Base-by-base conservation (phyloP, 2,797 vertebrate species). In the Sarcoramphus papa region DNA sequence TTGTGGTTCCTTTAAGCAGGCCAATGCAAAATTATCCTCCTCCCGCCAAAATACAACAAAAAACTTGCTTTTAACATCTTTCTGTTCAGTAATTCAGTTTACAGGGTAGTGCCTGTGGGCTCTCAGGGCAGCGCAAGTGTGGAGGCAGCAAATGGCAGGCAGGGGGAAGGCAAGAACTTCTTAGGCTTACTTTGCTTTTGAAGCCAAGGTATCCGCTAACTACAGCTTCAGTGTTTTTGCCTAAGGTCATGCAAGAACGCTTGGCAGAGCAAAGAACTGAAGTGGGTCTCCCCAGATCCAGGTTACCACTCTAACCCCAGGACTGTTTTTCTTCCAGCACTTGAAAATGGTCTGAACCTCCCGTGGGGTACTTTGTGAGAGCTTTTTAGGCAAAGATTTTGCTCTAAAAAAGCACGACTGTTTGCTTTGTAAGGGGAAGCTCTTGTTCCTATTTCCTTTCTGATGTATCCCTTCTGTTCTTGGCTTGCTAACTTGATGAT, bases 381-480 rank as follows among this genome's bases (percentile, higher is more conserved):
- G 77, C 63, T 79, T 95, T 95, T 80, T 88, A 94, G 79, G 76
- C 62, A 74, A 84, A 88, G 73, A 86, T 88, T 92, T 88, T 91
- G 25, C 82, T 94, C 54, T 81, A 16, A 92, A 95, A 96, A 90
- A 70, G 82, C 35, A 8, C 0, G 40, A 30, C 69, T 96, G 57
- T 97, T 95, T 95, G 85, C 85, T 94, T 96, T 94, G 67, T 85
- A 86, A 92, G 74, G 67, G 74, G 59, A 93, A 90, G 79, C 90
- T 95, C 96, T 94, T 95, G 70, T 96, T 96, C 93, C 87, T 82
- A n/a, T 94, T 95, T 93, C 85, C 45, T 93, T 95, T 96, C 95
- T 94, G 87, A 96, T 96, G 80, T 79, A 67, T 85, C 64, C 80
- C 72, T 75, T 95, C 85, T 96, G 87, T 96, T 96, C 89, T 88